A percentile compares a stretch with the other conserved stretches of the same genome.
phyloP scores from a whole-genome alignment of 2,888 invertebrate species.

The Melikaiella ostensackeni region DNA sequence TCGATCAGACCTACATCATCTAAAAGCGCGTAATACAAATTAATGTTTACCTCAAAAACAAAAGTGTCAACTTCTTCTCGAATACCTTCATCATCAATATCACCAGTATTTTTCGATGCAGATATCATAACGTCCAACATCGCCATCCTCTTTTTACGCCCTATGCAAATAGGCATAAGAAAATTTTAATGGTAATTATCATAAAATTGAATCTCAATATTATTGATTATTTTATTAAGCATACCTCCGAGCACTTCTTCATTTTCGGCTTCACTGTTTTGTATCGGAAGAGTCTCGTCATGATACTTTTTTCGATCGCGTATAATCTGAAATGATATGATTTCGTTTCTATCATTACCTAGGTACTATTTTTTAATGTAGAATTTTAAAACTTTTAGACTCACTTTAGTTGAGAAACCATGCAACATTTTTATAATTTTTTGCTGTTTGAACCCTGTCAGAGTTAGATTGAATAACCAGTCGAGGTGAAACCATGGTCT shows the following conservation, averaged over 20 bases:
- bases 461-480: conserved; percentile 52
- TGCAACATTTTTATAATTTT: conserved; percentile 3
- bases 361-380: not conserved
- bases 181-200: no score
- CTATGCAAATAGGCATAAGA: conserved; percentile 20
- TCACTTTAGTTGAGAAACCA: conserved; percentile 14
- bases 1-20: no score
- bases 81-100: conserved; percentile 65
- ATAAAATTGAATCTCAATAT: no score
- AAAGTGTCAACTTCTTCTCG: conserved; percentile 53
- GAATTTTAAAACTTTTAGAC: not conserved
- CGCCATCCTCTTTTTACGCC: conserved; percentile 60
- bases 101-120: conserved; percentile 41
- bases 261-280: no score
- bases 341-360: no score
- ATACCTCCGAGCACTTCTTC: no score
- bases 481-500: conserved; percentile 46
- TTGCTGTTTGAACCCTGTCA: conserved; percentile 45
- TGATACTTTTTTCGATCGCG: no score
- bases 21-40: not conserved
- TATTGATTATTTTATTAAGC: no score
- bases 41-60: conserved; percentile 44
- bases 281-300: no score
- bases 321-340: no score
- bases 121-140: conserved; percentile 69